Evolutionary conservation across 2,888 invertebrate species (phyloP).

Genomic region (Cheiracanthium punctorium): DNA sequence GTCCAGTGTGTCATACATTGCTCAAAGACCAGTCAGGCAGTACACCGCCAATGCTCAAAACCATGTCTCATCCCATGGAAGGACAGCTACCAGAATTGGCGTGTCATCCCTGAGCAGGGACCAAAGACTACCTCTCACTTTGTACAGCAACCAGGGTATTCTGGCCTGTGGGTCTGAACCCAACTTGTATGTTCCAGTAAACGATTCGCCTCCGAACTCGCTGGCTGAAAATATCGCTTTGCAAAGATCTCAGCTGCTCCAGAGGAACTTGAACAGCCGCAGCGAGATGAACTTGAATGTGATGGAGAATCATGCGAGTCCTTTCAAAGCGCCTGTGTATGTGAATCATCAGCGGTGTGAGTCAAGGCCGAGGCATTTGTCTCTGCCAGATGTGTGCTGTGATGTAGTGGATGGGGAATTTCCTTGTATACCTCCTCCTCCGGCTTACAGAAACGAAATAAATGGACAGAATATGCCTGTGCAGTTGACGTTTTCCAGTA

Average conservation of each 20-base stretch:
- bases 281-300: conserved; percentile 63
- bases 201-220: neutral
- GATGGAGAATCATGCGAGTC: conserved; percentile 16
- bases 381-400: conserved; percentile 47
- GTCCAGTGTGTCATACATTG: neutral
- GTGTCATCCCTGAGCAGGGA: conserved; percentile 68
- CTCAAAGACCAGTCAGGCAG: conserved; percentile 34
- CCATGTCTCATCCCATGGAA: conserved; percentile 17
- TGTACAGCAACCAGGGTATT: conserved; percentile 32
- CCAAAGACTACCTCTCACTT: conserved; percentile 54
- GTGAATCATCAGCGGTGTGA: neutral
- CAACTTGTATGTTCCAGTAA: conserved; percentile 42
- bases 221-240: neutral
- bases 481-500: neutral
- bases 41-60: conserved; percentile 40
- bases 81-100: conserved; percentile 67
- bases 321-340: neutral
- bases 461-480: neutral
- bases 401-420: conserved; percentile 51
- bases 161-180: conserved; percentile 56
- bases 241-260: conserved; percentile 15
- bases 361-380: conserved; percentile 31
- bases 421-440: conserved; percentile 67
- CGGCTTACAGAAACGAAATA: conserved; percentile 59
- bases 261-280: conserved; percentile 52